These are phyloP conservation scores for Oryzias woworae DNA, from an alignment of 2,113 vertebrate species.

Conservation along the genomic window DNA sequence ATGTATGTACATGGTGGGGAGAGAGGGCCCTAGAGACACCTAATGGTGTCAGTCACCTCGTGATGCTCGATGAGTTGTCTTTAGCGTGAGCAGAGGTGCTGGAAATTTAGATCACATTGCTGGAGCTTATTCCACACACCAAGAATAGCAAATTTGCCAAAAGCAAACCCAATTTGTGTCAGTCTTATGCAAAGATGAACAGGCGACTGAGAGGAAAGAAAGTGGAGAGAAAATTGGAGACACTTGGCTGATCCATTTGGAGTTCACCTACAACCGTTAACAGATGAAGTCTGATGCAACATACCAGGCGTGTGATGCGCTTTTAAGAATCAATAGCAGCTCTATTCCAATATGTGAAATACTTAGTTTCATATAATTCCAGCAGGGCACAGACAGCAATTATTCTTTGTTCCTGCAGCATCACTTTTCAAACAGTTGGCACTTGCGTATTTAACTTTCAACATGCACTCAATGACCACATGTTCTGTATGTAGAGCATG, in stretches of 20 bases:
- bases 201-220: neutral
- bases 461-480: no score
- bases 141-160: conserved; percentile 55
- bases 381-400: no score
- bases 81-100: conserved; percentile 22
- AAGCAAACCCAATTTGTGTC: conserved; percentile 35
- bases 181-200: conserved; percentile 12
- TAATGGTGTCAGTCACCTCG: conserved; percentile 38
- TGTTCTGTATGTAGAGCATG: no score
- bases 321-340: no score
- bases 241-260: neutral
- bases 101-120: conserved; percentile 46
- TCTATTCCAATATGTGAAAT: no score
- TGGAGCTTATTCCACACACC: conserved; percentile 12
- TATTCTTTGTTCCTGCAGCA: no score
- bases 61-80: conserved; percentile 43
- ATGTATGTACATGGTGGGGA: neutral
- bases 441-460: no score
- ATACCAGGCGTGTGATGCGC: no score
- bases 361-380: no score
- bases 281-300: no score
- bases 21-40: conserved; percentile 12
- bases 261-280: neutral
- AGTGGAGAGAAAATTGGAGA: neutral
- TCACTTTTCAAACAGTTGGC: no score